Base-by-base conservation (phyloP, 2,113 vertebrate species). In the Pseudolaguvia tuberculata region DNA sequence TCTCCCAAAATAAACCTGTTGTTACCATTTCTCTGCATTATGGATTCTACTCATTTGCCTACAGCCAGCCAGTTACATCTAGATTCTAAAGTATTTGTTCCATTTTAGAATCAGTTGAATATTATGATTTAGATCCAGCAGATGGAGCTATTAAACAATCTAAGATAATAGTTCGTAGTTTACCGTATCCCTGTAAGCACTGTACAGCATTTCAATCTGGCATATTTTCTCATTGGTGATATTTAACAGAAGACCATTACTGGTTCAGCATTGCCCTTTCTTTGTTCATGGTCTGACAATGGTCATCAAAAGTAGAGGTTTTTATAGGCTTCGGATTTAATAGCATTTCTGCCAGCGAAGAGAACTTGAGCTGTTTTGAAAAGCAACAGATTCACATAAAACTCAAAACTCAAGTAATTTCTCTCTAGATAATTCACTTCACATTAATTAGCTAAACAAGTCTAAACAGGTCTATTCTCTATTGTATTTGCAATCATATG, bases 351-450 rank as follows among this genome's bases (percentile, higher is more conserved):
- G 70, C 17, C 29, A n/a, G 20, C 15, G 20, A 47, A 2, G 31
- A 42, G 15, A 42, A 45, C 7, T 21, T 48, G 13, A 56, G 31
- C 68, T 29, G n/a, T 66, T 66, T 45, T 45, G 25, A 47, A 25
- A 55, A 29, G 15, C 17, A 18, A 31, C 23, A 25, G 21, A 63
- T 10, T 73, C 56, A 72, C 20, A 59, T 76, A 10, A 68, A 61
- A 72, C 62, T 56, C 35, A 79, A 21, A 55, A 51, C 17, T 63
- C 45, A 45, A 80, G 63, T 75, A n/a, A 68, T 48, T 27, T 68
- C n/a, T 76, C 27, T 45, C n/a, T n/a, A 20, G 47, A 42, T 57
- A 67, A 57, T 35, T 10, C 47, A 57, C 17, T 63, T 35, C 39
- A 56, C 27, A 21, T 29, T 18, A 48, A 70, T 62, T 73, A 6